These are phyloP conservation scores for Caradrina kadenii DNA, from an alignment of 2,888 invertebrate genomes.

Conservation along the genomic window DNA sequence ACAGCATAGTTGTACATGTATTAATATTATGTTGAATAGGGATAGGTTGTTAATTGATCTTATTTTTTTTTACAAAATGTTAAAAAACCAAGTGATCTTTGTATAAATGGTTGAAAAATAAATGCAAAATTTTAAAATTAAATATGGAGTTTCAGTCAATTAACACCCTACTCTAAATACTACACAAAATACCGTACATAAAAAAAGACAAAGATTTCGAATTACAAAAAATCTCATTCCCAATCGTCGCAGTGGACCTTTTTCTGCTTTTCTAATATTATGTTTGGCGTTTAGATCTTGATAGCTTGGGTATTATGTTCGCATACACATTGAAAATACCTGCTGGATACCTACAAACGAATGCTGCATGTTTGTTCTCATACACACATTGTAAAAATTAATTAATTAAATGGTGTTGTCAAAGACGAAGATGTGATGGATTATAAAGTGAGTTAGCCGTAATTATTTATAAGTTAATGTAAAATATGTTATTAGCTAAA, in stretches of 20 bases:
- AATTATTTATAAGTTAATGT: conserved; percentile 58
- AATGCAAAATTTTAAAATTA: conserved; percentile 86
- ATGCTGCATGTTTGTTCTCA: conserved; percentile 60
- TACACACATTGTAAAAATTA: conserved; percentile 49
- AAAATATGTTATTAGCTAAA: conserved; percentile 60
- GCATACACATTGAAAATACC: conserved; percentile 48
- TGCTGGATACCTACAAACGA: conserved; percentile 38
- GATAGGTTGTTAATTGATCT: conserved; percentile 90
- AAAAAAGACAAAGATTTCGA: conserved; percentile 56
- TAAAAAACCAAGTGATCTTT: conserved; percentile 84
- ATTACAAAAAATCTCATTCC: conserved; percentile 64
- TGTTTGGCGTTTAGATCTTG: conserved; percentile 73
- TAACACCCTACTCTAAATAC: conserved; percentile 89
- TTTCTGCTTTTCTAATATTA: conserved; percentile 79
- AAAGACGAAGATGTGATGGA: conserved; percentile 63
- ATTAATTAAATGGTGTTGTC: conserved; percentile 54
- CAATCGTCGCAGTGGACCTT: conserved; percentile 68
- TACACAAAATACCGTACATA: conserved; percentile 44
- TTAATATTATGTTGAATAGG: conserved; percentile 82
- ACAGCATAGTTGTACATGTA: conserved; percentile 76
- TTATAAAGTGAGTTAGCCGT: conserved; percentile 70
- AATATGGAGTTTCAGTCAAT: conserved; percentile 90
- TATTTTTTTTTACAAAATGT: conserved; percentile 82
- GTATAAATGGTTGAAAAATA: conserved; percentile 88
- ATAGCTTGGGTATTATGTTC: conserved; percentile 69